Evolutionary conservation across 2,113 vertebrate species (phyloP), one percentile per base, ranked within the genome.

Genomic region (Brachirus orientalis): DNA sequence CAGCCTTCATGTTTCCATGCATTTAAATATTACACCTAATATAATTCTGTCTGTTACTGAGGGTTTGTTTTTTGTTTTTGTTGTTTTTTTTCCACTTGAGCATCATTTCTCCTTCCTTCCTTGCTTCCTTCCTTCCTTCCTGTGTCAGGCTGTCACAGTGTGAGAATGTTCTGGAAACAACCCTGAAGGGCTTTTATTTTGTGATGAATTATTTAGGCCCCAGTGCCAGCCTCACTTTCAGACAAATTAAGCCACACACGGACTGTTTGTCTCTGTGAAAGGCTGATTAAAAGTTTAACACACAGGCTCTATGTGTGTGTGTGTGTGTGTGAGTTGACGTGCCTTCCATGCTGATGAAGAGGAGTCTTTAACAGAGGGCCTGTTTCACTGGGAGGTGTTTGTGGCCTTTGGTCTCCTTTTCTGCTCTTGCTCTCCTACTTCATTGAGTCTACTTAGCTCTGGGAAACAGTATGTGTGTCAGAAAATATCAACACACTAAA

Each of bases 101-200:
- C 11, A 13, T 14, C 4, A 11, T 43, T 43, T 14, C 22, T 47
- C 35, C 33, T 17, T 61, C 77, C 50, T 71, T 13, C 40, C 11
- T 14, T 14, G 2, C 40, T 43, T 43, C 40, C 22, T 50, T 47
- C 35, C 33, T 17, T 61, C 77, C 50, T 71, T 13, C 17, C 62
- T n/a, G n/a, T n/a, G n/a, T n/a, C n/a, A n/a, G n/a, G 59, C 60
- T 43, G 82, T 53, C 63, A 6, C 68, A 51, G 51, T 65, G 52
- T 56, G 74, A 78, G 86, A 89, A 89, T 72, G 63, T 87, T 91
- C 89, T 87, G 72, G 87, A 85, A 87, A 78, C 71, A 63, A 71
- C 6, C 47, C 75, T 46, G 40, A 5, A 55, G 70, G 64, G 56
- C 20, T 73, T 45, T 63, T 55, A 54, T 75, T 79, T 52, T 36